Base-by-base conservation (phyloP, 53 echinoderm and acorn worm genomes). In the Glandiceps talaboti region DNA sequence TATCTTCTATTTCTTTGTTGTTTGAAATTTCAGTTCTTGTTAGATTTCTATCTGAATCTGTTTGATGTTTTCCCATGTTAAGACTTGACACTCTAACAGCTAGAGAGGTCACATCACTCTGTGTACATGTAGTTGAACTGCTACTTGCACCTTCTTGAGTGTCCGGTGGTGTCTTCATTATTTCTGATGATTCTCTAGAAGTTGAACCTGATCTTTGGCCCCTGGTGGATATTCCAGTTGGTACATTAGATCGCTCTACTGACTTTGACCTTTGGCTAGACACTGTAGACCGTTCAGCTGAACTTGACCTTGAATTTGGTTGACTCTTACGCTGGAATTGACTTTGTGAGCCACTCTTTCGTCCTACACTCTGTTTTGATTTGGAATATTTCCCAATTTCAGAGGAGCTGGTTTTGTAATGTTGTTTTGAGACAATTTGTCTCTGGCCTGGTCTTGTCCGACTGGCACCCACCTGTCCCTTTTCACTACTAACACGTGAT, bases 321-420 rank as follows among this genome's bases (percentile, higher is more conserved):
- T 45, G 64, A 20, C 64, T 45, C 20, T 20, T 45, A 12, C 20
- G 64, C 6, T 20, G 6, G 6, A 6, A 12, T 30, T 75, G 76
- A 73, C 31, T 73, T 83, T 76, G 79, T 73, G 32, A 20, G 30
- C 0, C 33, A 77, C 25, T 87, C 83, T 25, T 32, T 45, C 14
- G 29, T 28, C 73, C 12, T 12, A 6, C 64, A 33, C 32, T 28
- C 64, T 45, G 64, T 45, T 45, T 6, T 12, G 64, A 45, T 20
- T 45, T 45, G 64, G 64, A 14, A 30, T 77, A 79, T 30, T 76
- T 83, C 1, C 87, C 84, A 27, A 84, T 87, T 72, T 84, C 83
- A 30, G 84, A 30, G 26, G 83, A 87, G 31, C 80, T 30, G 1
- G 87, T 87, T 74, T 26, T 83, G 32, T 33, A 87, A 28, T 77